Evolutionary conservation across 2,797 vertebrate species (phyloP), one percentile per base, ranked within the genome.

Genomic region (Melanotaenia nigrans): DNA sequence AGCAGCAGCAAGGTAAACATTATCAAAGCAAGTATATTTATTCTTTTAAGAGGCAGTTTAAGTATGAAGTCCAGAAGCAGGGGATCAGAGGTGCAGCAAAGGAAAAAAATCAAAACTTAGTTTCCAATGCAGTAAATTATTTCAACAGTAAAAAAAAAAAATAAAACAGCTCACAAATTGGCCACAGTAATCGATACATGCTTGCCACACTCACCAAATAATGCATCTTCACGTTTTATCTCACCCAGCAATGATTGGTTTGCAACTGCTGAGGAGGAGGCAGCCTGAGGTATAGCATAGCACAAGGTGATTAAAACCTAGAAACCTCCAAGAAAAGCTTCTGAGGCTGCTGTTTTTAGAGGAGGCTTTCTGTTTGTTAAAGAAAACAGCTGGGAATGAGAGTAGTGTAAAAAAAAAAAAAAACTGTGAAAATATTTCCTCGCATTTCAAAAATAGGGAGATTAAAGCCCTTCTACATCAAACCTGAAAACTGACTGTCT

Each of bases 1-100:
- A 61, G 35, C 54, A 24, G n/a, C 54, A 32, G 32, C 36, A 35
- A 22, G 42, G 42, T 59, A 53, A 77, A 66, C 61, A 33, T 1
- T 1, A 38, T 22, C 49, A 40, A 32, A 51, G 53, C 11, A 1
- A 3, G 10, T 49, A 18, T 28, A 36, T 55, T 47, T n/a, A 38
- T 70, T 38, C 9, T 24, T 32, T 28, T 57, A 47, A 30, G 28
- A 56, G 38, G 20, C 36, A 62, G 32, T 61, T 60, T 24, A 3
- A 42, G 3, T 5, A n/a, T 47, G 33, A 51, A 36, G 61, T 58
- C 9, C 35, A 62, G 10, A 11, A 30, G 38, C n/a, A 8, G 20
- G 35, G 18, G 35, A 10, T 22, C 20, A 36, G 1, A 13, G n/a
- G 20, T 51, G 42, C 40, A 16, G 18, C n/a, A 20, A n/a, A 47